Evolutionary conservation across 2,113 vertebrate genomes (phyloP).

Genomic region (Cervus canadensis): DNA sequence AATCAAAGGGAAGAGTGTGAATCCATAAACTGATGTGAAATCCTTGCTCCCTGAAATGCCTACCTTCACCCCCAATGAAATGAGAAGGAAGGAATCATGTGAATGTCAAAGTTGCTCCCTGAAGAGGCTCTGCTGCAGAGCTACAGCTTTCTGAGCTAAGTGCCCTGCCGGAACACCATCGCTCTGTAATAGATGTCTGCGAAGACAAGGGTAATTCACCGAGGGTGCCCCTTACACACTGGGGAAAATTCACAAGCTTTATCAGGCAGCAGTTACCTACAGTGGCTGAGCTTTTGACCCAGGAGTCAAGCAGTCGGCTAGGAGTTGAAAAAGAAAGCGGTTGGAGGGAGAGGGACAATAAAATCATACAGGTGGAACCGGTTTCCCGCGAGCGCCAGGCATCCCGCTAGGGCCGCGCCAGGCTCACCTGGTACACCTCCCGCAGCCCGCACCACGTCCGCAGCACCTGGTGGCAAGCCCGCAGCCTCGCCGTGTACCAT

Average conservation of each 20-base stretch:
- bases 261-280: neutral
- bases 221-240: neutral
- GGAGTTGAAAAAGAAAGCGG: neutral
- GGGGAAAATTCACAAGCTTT: neutral
- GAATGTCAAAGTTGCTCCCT: neutral
- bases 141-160: neutral
- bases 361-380: slow-evolving; percentile 20
- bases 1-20: slow-evolving; percentile 3
- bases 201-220: neutral
- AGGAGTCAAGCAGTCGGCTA: neutral
- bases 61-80: neutral
- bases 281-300: neutral
- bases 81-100: neutral
- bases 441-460: slow-evolving; percentile 90
- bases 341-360: neutral
- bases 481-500: slow-evolving; percentile 87
- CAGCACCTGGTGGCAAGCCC: slow-evolving; percentile 89
- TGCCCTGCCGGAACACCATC: neutral
- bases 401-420: neutral
- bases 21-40: neutral
- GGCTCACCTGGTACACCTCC: slow-evolving; percentile 93
- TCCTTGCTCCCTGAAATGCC: neutral
- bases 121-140: neutral
- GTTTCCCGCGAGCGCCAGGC: neutral
- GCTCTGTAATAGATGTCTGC: neutral